Base-by-base conservation (phyloP, 2,888 invertebrate genomes). In the Lagria hirta region DNA sequence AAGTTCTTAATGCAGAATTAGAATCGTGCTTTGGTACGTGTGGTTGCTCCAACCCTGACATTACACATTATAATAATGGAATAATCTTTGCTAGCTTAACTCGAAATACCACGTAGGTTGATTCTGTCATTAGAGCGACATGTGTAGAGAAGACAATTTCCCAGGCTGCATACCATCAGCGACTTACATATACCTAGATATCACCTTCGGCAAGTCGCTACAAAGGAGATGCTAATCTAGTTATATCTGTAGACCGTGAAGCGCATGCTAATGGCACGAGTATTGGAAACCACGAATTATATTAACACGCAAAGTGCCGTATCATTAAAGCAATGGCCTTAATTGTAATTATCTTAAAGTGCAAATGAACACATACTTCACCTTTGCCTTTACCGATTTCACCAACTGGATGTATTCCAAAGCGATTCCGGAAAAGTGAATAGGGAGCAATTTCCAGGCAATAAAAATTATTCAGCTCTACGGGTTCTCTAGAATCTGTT, bases 251-350 rank as follows among this genome's bases (percentile, higher is more conserved):
- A 55, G 51, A 52, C 52, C 61, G 61, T 62, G 62, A 62, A 54
- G 61, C 57, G 64, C 59, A 65, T 64, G 61, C 61, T 63, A 65
- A 65, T 65, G 65, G 50, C 52, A 48, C 44, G 49, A 52, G 54
- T 64, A 65, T 67, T 62, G 66, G 65, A 64, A 63, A 63, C 64
- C 64, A 55, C 64, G 66, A 67, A 67, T 67, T 65, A 60, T 65
- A 67, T 69, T 68, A 67, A 64, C 65, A 62, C 64, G 60, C 61
- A 58, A 66, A 66, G 63, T 64, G 64, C 61, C 63, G 57, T 61
- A 62, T 64, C 63, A 60, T 65, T 61, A 58, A 58, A 60, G 57
- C 60, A 57, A 56, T 57, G 58, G 49, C 54, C 53, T 42, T 62
- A 57, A 58, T 53, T 57, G 59, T 60, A 58, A 60, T 58, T 58